Conservation (phyloP, 2,113 vertebrate species). For the Phalacrocorax carbo region DNA sequence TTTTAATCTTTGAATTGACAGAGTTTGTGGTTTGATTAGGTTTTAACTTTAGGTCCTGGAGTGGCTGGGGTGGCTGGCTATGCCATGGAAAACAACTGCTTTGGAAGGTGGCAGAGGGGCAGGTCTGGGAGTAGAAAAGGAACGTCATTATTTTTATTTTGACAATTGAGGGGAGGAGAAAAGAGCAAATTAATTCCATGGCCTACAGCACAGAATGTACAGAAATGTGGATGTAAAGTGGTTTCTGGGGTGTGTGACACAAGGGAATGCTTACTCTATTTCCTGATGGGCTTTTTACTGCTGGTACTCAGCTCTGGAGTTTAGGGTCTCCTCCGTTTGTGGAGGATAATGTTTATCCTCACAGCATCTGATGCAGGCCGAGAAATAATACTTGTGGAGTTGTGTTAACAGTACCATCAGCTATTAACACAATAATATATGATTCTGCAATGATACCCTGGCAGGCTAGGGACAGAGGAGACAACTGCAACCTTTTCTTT, state of each 20-base stretch:
- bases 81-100: background rate
- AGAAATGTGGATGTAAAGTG: background rate
- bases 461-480: background rate
- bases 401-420: background rate
- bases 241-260: background rate
- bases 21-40: background rate
- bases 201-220: background rate
- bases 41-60: background rate
- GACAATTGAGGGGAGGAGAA: background rate
- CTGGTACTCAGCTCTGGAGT: background rate
- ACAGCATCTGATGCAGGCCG: background rate
- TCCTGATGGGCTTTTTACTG: background rate
- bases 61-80: background rate
- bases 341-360: background rate
- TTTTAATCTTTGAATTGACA: background rate
- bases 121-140: background rate
- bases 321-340: background rate
- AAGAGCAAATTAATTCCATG: background rate
- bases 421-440: background rate
- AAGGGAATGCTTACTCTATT: background rate
- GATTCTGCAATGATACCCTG: background rate
- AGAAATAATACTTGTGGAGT: background rate
- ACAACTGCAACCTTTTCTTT: background rate
- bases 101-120: background rate
- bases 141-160: background rate